phyloP scores from a whole-genome alignment of 2,888 invertebrate species.

The Hypena proboscidalis region DNA sequence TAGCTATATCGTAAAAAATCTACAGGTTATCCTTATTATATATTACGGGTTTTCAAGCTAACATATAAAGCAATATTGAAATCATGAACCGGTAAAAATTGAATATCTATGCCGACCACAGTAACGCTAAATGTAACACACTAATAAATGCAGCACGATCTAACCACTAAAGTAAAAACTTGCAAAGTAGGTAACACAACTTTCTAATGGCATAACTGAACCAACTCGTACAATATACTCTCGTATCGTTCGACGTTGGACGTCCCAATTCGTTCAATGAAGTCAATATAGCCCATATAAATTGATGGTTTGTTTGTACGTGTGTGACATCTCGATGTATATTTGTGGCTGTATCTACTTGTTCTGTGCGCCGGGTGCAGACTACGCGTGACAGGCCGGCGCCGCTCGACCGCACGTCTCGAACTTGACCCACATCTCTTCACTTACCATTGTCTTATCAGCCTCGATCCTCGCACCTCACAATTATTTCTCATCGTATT shows the following conservation, averaged over 20 bases:
- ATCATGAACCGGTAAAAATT: too few relatives aligned
- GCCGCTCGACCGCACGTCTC: conserved; percentile 59
- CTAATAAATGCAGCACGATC: too few relatives aligned
- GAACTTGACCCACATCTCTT: conserved; percentile 80
- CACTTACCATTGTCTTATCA: conserved; percentile 74
- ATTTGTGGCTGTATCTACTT: neutral
- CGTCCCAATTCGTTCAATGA: conserved; percentile 7
- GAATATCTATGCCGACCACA: too few relatives aligned
- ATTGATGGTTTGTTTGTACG: conserved; percentile 7
- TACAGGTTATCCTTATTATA: too few relatives aligned
- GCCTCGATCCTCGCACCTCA: conserved; percentile 63
- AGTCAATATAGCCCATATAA: conserved; percentile 3
- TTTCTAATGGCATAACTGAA: neutral
- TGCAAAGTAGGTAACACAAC: conserved; percentile 2
- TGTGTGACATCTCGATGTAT: conserved; percentile 13
- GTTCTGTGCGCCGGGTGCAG: conserved; percentile 20
- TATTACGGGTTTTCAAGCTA: too few relatives aligned
- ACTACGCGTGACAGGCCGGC: conserved; percentile 58
- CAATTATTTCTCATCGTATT: conserved; percentile 54
- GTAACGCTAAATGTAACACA: too few relatives aligned
- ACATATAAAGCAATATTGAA: too few relatives aligned
- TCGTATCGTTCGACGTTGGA: conserved; percentile 1
- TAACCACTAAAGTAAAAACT: neutral
- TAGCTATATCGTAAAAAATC: too few relatives aligned
- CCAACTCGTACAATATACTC: conserved; percentile 1